Evolutionary conservation across 2,113 vertebrate species (phyloP).

Genomic region (Trinectes maculatus): DNA sequence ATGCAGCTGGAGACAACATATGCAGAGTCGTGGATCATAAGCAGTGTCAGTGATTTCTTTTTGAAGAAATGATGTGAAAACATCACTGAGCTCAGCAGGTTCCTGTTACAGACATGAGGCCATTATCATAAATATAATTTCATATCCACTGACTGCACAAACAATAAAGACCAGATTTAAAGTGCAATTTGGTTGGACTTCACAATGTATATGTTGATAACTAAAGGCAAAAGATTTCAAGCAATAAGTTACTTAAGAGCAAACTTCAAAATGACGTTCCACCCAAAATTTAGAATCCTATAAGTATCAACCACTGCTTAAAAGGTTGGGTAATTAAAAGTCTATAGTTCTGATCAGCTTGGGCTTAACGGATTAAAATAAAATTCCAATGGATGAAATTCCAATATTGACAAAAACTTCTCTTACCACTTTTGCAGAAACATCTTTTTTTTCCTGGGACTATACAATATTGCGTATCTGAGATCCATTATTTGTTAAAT

Average conservation of each 20-base stretch:
- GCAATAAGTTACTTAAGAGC: background rate
- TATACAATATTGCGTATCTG: too few species aligned
- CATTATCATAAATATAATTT: background rate
- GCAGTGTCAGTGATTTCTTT: background rate
- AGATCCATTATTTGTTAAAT: too few species aligned
- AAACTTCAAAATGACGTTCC: background rate
- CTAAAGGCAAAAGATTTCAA: conserved; percentile 18
- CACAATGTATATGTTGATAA: conserved; percentile 6
- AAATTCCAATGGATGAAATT: too few species aligned
- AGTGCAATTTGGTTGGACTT: conserved; percentile 46
- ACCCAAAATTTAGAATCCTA: background rate
- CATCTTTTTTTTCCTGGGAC: too few species aligned
- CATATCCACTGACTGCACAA: background rate
- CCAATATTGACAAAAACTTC: too few species aligned
- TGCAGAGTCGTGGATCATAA: background rate
- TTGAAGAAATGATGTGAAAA: background rate
- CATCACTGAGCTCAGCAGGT: conserved; percentile 8
- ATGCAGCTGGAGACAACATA: conserved; percentile 36
- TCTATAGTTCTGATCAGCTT: background rate
- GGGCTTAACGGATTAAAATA: background rate
- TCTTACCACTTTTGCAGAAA: too few species aligned
- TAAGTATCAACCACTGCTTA: conserved; percentile 1
- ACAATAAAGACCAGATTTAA: conserved; percentile 34
- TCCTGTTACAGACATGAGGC: background rate
- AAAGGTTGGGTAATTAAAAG: background rate